Evolutionary conservation across 2,797 vertebrate species (phyloP).

Genomic region (Enteromius fasciolatus): DNA sequence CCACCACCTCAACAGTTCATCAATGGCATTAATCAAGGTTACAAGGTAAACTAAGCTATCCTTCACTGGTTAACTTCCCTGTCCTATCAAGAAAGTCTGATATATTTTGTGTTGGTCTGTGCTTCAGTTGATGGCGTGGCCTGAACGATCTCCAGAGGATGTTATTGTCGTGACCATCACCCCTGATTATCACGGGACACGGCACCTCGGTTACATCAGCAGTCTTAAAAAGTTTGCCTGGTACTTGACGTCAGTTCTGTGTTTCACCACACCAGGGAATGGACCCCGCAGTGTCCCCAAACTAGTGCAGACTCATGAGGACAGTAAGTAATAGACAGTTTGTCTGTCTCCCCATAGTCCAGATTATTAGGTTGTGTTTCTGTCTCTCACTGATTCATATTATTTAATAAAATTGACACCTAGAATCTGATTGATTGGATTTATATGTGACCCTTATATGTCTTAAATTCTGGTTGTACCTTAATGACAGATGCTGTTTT

Average conservation of each 20-base stretch:
- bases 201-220: constrained; percentile 86
- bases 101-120: not conserved
- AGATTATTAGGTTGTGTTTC: not conserved
- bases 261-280: constrained; percentile 93
- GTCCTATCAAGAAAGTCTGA: not conserved
- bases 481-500: not conserved
- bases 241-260: constrained; percentile 88
- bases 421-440: too few species aligned
- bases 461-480: not conserved
- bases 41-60: constrained; percentile 81
- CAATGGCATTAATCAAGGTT: constrained; percentile 96
- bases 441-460: too few species aligned
- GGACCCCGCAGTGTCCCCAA: constrained; percentile 85
- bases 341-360: not conserved
- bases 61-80: not conserved
- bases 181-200: constrained; percentile 89
- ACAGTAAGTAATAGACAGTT: constrained; percentile 82
- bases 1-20: constrained; percentile 96
- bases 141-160: constrained; percentile 77
- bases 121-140: constrained; percentile 87
- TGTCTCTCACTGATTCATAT: not conserved
- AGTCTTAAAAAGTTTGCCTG: constrained; percentile 88
- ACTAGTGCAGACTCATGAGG: constrained; percentile 87
- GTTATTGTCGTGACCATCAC: constrained; percentile 85
- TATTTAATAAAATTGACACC: too few species aligned